Evolutionary conservation across 2,888 invertebrate species (phyloP).

Genomic region (Nowickia ferox): DNA sequence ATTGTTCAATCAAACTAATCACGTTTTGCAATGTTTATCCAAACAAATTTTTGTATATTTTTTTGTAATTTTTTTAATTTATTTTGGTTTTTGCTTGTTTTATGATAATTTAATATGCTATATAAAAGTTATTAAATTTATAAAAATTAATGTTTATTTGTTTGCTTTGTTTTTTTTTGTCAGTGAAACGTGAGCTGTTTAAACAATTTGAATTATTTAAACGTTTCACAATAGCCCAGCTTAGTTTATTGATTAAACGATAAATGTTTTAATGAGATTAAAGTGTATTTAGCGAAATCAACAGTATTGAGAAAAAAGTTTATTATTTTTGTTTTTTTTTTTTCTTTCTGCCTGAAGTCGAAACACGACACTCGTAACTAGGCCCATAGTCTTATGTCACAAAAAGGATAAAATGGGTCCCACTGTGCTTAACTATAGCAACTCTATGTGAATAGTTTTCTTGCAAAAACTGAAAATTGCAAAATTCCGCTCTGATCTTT

Average conservation of each 20-base stretch:
- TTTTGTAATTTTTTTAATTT: neutral
- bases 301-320: no score
- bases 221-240: neutral
- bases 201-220: slow-evolving; percentile 5
- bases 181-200: slow-evolving; percentile 36
- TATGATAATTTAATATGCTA: neutral
- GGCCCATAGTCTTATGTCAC: no score
- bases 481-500: no score
- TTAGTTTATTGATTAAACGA: slow-evolving; percentile 2
- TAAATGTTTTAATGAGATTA: neutral
- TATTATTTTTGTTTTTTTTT: no score
- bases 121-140: slow-evolving; percentile 22
- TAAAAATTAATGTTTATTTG: neutral
- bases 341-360: no score
- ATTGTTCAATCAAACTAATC: slow-evolving; percentile 36
- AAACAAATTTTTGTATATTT: neutral
- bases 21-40: slow-evolving; percentile 41
- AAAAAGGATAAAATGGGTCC: no score
- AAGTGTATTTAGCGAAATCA: neutral
- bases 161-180: neutral
- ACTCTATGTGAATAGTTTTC: no score
- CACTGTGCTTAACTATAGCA: no score
- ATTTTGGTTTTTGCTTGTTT: neutral
- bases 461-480: no score
- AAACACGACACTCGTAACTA: no score